Conservation (phyloP, 2,113 vertebrate genomes). For the Hippopotamus amphibius region DNA sequence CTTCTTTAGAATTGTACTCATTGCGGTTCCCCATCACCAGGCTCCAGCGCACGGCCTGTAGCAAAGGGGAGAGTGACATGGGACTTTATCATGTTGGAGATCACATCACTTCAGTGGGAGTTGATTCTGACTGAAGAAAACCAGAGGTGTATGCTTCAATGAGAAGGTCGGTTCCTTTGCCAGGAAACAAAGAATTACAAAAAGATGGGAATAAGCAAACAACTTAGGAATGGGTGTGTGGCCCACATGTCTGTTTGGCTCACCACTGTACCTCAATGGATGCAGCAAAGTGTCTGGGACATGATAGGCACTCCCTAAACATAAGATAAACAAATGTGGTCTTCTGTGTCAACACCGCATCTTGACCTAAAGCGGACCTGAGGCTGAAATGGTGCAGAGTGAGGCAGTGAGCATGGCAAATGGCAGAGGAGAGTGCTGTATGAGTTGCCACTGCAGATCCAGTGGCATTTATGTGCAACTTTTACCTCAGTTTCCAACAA, state of each 20-base stretch:
- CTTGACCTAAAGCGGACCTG: slow-evolving; percentile 20
- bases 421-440: background rate
- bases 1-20: background rate
- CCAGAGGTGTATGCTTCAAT: background rate
- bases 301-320: background rate
- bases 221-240: background rate
- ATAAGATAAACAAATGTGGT: background rate
- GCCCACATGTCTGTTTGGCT: background rate
- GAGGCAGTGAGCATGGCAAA: background rate
- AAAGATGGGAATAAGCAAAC: background rate
- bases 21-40: background rate
- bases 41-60: fast-evolving
- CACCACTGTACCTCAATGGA: too few relatives aligned
- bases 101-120: background rate
- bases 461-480: background rate
- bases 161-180: background rate
- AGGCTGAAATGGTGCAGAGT: background rate
- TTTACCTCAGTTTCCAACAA: background rate
- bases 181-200: background rate
- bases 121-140: background rate
- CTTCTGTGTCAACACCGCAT: background rate
- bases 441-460: background rate
- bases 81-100: background rate
- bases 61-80: background rate
- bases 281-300: background rate